Conservation (phyloP, 1,140 invertebrate genomes). For the Apis laboriosa region DNA sequence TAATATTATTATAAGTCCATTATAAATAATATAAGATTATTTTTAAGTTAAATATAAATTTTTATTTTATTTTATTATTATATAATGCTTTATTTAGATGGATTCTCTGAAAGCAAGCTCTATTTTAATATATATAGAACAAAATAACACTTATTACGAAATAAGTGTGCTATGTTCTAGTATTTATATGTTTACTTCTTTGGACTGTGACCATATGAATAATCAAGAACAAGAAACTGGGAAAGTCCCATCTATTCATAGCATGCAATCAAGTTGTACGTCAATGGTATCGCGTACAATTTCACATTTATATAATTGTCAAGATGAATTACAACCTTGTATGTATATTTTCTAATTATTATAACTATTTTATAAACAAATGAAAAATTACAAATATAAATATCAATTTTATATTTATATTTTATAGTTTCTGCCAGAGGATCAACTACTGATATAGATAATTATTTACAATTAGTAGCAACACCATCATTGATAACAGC, state of each 20-base stretch:
- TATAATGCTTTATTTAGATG: conserved; percentile 44
- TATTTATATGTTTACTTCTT: conserved; percentile 64
- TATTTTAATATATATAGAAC: conserved; percentile 71
- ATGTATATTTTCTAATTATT: conserved; percentile 30
- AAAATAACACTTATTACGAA: conserved; percentile 73
- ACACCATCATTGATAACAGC: conserved; percentile 80
- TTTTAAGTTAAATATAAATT: not conserved
- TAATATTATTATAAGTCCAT: too few species aligned
- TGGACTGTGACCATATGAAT: conserved; percentile 64
- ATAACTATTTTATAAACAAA: too few species aligned
- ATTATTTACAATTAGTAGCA: conserved; percentile 67
- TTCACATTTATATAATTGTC: conserved; percentile 72
- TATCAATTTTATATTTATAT: not conserved
- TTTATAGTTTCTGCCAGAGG: conserved; percentile 59
- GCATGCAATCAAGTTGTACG: conserved; percentile 50
- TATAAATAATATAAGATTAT: not conserved
- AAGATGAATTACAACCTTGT: conserved; percentile 69
- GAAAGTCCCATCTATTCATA: conserved; percentile 50
- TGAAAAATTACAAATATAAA: not conserved
- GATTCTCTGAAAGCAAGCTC: conserved; percentile 70
- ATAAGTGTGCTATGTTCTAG: conserved; percentile 72
- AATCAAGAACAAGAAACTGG: conserved; percentile 42
- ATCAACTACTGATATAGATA: conserved; percentile 63
- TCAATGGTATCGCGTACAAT: conserved; percentile 68
- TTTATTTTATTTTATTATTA: not conserved